phyloP scores from a whole-genome alignment of 2,888 invertebrate genomes.

The Plebejus melissa region DNA sequence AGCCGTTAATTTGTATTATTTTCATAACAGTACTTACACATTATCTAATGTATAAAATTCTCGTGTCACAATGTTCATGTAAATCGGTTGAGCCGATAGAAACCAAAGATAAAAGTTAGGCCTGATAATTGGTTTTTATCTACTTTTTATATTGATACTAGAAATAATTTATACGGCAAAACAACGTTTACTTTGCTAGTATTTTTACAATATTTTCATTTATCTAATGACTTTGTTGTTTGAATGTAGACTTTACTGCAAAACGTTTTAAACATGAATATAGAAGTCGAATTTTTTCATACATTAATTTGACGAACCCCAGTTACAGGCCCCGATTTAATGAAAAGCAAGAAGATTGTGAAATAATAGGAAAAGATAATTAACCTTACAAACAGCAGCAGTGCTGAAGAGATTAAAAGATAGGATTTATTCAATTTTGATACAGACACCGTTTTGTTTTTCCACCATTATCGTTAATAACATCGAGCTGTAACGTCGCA shows the following conservation, averaged over 20 bases:
- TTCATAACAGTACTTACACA: too few species aligned
- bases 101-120: too few species aligned
- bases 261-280: too few species aligned
- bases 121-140: too few species aligned
- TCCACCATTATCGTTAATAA: constrained; percentile 4
- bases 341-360: constrained; percentile 15
- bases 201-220: background rate
- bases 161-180: too few species aligned
- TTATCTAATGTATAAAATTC: too few species aligned
- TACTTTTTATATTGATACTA: too few species aligned
- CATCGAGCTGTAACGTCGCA: background rate
- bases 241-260: too few species aligned
- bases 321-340: constrained; percentile 2
- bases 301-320: background rate
- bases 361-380: constrained; percentile 17
- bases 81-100: too few species aligned
- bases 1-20: too few species aligned
- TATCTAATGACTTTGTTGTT: background rate
- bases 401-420: constrained; percentile 15
- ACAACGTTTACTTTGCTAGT: too few species aligned
- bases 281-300: background rate
- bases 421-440: constrained; percentile 18
- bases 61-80: too few species aligned
- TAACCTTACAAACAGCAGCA: background rate
- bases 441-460: constrained; percentile 5